Evolutionary conservation across 2,113 vertebrate species (phyloP).

Genomic region (Junco hyemalis): DNA sequence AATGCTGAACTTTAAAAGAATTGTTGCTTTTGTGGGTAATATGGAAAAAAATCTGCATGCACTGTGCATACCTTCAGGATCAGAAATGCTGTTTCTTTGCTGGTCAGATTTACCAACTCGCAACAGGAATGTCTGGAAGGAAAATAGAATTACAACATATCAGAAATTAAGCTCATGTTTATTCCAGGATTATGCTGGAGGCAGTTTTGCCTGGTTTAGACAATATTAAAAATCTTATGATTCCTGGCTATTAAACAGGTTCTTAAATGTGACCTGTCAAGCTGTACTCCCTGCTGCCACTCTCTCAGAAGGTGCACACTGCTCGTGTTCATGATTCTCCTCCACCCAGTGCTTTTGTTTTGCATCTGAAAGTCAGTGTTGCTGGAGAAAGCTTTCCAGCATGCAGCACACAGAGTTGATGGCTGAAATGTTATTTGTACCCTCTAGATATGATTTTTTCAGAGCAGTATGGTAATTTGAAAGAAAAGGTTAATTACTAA

Average conservation of each 20-base stretch:
- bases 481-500: not conserved
- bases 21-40: not conserved
- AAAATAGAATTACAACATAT: not conserved
- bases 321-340: not conserved
- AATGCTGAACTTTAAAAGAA: not conserved
- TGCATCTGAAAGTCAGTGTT: not conserved
- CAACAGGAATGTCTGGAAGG: not conserved
- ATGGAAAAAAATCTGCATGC: not conserved
- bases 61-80: not conserved
- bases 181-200: not conserved
- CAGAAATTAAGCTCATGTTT: slow-evolving; percentile 1
- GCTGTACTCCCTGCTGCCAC: not conserved
- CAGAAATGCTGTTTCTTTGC: not conserved
- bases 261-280: not conserved
- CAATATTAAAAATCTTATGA: not conserved
- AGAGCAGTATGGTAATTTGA: not conserved
- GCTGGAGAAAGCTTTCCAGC: not conserved
- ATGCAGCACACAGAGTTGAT: not conserved
- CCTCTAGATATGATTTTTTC: not conserved
- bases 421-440: not conserved
- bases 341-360: not conserved
- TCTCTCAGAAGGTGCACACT: not conserved
- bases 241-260: not conserved
- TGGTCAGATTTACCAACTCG: not conserved
- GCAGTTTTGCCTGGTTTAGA: not conserved